Conservation (phyloP, 2,797 vertebrate species). For the Peromyscus aztecus region DNA sequence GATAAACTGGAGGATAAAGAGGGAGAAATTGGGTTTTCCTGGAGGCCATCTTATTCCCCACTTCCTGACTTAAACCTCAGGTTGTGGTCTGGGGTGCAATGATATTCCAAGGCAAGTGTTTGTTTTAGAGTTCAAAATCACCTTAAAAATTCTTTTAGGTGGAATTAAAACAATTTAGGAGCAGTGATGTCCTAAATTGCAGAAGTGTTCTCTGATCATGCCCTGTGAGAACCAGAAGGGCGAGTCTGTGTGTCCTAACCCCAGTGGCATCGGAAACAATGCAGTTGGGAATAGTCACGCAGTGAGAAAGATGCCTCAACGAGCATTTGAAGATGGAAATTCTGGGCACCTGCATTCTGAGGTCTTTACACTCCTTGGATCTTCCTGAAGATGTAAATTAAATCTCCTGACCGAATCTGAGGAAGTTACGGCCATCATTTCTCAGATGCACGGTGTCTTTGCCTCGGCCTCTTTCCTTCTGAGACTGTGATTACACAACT, state of each 20-base stretch:
- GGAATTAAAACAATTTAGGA: conserved; percentile 8
- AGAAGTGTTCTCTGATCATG: background rate
- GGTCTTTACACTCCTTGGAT: background rate
- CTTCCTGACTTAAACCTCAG: conserved; percentile 10
- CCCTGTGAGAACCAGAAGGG: background rate
- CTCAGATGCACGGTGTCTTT: background rate
- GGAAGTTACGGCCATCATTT: background rate
- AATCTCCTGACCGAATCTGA: background rate
- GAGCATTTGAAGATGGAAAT: background rate
- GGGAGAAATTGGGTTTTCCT: background rate
- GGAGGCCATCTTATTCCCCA: background rate
- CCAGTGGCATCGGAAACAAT: background rate
- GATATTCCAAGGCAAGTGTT: background rate
- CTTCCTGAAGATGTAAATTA: background rate
- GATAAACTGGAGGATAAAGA: background rate
- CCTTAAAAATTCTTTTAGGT: conserved; percentile 56
- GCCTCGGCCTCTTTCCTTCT: background rate
- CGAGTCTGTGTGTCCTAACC: background rate
- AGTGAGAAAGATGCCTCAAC: background rate
- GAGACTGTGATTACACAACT: background rate
- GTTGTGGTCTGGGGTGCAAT: background rate
- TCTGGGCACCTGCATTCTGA: background rate
- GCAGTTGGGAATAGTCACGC: background rate
- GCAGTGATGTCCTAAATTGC: background rate
- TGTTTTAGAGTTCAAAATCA: conserved; percentile 44